phyloP scores from a whole-genome alignment of 2,888 invertebrate genomes.

The Odontocerum albicorne region DNA sequence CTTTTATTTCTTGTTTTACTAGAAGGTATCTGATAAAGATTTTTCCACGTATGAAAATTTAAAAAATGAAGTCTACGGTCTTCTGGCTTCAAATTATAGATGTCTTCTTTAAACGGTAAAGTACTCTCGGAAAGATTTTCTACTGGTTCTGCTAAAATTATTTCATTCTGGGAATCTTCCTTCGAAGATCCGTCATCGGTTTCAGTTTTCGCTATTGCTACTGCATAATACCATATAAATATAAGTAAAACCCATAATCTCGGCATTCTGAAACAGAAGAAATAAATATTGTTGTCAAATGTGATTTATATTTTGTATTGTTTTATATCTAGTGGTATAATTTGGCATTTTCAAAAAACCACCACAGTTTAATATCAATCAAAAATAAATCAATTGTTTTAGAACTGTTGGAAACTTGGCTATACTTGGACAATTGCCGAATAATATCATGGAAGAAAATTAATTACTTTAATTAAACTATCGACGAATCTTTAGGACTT shows the following conservation, averaged over 20 bases:
- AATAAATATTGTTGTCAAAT: not conserved
- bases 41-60: not conserved
- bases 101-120: conserved; percentile 5
- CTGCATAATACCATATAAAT: conserved; percentile 27
- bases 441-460: no score
- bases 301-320: no score
- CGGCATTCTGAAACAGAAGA: conserved; percentile 28
- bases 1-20: conserved; percentile 3
- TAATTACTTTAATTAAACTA: no score
- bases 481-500: no score
- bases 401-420: no score
- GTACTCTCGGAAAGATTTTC: not conserved
- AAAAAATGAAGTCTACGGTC: not conserved
- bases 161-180: not conserved
- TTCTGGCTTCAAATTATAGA: conserved; percentile 3
- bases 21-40: not conserved
- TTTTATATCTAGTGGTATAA: no score
- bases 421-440: no score
- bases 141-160: not conserved
- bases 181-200: not conserved
- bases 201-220: conserved; percentile 20
- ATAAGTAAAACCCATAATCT: conserved; percentile 29
- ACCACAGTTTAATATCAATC: no score
- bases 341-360: no score
- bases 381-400: no score